phyloP scores from a whole-genome alignment of 2,113 vertebrate genomes.

The Eulemur macaco region DNA sequence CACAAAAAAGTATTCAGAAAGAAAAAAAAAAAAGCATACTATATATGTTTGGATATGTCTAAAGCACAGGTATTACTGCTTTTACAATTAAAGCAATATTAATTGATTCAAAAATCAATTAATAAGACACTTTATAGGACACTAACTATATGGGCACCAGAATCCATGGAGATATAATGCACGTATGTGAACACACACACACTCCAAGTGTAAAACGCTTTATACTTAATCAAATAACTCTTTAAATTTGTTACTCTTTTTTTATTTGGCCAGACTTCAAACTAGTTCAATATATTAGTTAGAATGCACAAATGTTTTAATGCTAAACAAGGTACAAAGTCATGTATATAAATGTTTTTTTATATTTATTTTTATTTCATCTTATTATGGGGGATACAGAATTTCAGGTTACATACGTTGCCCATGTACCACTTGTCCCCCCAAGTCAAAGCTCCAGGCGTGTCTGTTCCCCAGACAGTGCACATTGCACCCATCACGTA shows the following conservation, averaged over 20 bases:
- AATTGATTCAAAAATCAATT: not conserved
- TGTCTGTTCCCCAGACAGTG: too few species aligned
- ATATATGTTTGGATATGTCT: not conserved
- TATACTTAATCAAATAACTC: constrained; percentile 21
- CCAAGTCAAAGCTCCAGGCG: too few species aligned
- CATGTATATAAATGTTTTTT: too few species aligned
- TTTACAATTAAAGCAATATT: not conserved
- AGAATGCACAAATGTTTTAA: too few species aligned
- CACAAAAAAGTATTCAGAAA: not conserved
- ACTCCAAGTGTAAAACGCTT: not conserved
- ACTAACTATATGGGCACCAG: not conserved
- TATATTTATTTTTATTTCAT: too few species aligned
- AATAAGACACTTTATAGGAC: not conserved
- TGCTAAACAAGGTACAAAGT: too few species aligned
- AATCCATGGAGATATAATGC: not conserved
- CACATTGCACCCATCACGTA: too few species aligned
- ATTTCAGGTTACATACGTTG: too few species aligned
- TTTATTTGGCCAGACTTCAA: too few species aligned
- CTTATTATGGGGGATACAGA: too few species aligned
- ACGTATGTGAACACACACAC: not conserved
- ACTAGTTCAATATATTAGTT: too few species aligned
- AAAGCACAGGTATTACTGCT: not conserved
- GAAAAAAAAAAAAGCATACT: not conserved
- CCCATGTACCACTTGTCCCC: too few species aligned
- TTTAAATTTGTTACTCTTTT: constrained; percentile 36